phyloP scores from a whole-genome alignment of 53 echinoderm and acorn worm genomes.

The Hippasteria phrygiana region DNA sequence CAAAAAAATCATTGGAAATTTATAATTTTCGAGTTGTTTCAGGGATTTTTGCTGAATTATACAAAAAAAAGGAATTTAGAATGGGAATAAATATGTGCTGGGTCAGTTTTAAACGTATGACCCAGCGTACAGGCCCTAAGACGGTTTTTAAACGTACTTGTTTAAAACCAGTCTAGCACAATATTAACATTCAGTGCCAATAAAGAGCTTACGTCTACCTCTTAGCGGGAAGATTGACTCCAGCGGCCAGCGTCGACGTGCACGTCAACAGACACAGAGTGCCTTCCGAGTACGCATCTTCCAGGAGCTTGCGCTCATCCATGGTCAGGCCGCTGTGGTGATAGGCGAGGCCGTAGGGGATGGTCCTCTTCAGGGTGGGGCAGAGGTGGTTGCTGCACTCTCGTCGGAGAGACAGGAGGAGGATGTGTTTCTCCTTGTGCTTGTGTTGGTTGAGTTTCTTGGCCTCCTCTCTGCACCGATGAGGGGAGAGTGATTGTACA shows the following conservation, averaged over 20 bases:
- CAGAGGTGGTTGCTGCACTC: conserved; percentile 91
- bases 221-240: conserved; percentile 93
- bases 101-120: too few species aligned
- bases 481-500: background rate
- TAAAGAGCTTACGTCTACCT: conserved; percentile 58
- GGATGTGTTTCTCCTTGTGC: conserved; percentile 76
- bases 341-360: conserved; percentile 89
- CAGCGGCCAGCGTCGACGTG: conserved; percentile 94
- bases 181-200: too few species aligned
- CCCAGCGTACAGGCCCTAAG: background rate
- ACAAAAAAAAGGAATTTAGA: too few species aligned
- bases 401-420: conserved; percentile 74
- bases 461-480: conserved; percentile 53
- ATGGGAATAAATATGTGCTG: too few species aligned
- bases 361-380: conserved; percentile 81
- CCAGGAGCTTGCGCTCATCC: conserved; percentile 96
- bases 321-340: conserved; percentile 95
- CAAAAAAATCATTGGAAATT: too few species aligned
- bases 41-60: too few species aligned
- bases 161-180: too few species aligned
- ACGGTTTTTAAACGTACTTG: background rate
- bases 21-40: too few species aligned
- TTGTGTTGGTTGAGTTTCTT: conserved; percentile 84
- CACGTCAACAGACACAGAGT: conserved; percentile 88
- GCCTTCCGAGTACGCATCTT: conserved; percentile 91